Evolutionary conservation across 2,797 vertebrate species (phyloP).

Genomic region (Acanthopagrus latus): DNA sequence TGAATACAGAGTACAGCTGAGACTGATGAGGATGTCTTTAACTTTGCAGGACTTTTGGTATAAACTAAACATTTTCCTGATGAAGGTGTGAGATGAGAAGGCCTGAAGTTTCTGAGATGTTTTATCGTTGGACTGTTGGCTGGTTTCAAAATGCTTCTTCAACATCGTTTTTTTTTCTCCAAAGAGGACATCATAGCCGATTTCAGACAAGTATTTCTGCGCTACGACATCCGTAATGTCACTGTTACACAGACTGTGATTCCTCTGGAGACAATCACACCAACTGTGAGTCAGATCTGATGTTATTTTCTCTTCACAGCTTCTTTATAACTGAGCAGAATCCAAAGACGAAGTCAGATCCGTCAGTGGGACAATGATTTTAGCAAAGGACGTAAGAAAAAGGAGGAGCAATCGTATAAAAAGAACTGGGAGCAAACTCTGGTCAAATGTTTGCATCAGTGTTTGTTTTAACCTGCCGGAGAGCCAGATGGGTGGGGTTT

Average conservation of each 20-base stretch:
- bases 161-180: not conserved
- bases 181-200: too few species aligned
- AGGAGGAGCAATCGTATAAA: not conserved
- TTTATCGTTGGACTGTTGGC: too few species aligned
- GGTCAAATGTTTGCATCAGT: conserved; percentile 26
- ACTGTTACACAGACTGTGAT: not conserved
- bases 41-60: not conserved
- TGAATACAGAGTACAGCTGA: not conserved
- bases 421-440: not conserved
- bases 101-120: too few species aligned
- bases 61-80: not conserved
- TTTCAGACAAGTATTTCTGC: not conserved
- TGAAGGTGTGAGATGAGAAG: too few species aligned
- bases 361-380: not conserved
- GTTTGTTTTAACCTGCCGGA: conserved; percentile 48
- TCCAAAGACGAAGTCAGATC: not conserved
- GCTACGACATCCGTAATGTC: not conserved
- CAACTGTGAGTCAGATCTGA: not conserved
- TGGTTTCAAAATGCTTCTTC: not conserved
- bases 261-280: not conserved
- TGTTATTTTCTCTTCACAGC: not conserved
- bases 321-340: not conserved
- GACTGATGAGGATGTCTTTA: not conserved
- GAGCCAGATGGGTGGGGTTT: conserved; percentile 47
- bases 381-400: not conserved